These are phyloP conservation scores for Quadriops clusia DNA, from an alignment of 2,888 invertebrate genomes.

Conservation along the genomic window DNA sequence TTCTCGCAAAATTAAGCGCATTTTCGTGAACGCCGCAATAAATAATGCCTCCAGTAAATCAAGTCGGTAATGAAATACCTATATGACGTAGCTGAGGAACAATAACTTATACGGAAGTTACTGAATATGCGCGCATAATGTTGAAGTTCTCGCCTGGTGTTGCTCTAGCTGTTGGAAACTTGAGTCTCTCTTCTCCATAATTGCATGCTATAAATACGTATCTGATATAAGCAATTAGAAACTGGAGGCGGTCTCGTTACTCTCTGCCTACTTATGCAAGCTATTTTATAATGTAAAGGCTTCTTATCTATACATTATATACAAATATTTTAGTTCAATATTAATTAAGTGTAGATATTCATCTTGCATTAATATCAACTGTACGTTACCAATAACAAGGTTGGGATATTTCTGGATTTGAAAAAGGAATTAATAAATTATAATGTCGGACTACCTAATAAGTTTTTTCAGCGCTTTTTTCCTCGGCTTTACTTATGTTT, in stretches of 20 bases:
- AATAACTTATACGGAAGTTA: slow-evolving; percentile 20
- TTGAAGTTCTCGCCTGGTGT: slow-evolving; percentile 12
- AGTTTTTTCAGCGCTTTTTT: too few relatives aligned
- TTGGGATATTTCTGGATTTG: too few relatives aligned
- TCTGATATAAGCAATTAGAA: slow-evolving; percentile 36
- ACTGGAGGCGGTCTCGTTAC: slow-evolving; percentile 9
- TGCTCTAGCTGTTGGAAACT: slow-evolving; percentile 23
- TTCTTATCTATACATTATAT: too few relatives aligned
- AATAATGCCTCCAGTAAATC: slow-evolving; percentile 34
- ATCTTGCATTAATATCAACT: too few relatives aligned
- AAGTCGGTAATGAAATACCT: slow-evolving; percentile 37
- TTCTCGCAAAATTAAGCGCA: slow-evolving; percentile 11
- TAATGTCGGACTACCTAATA: too few relatives aligned
- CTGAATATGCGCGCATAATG: slow-evolving; percentile 16
- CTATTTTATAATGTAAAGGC: too few relatives aligned
- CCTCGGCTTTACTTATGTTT: too few relatives aligned
- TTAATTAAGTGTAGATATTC: too few relatives aligned
- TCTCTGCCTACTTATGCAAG: too few relatives aligned
- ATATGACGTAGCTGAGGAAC: slow-evolving; percentile 24
- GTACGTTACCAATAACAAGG: too few relatives aligned
- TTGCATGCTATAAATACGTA: slow-evolving; percentile 36
- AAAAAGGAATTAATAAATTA: too few relatives aligned
- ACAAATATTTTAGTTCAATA: too few relatives aligned
- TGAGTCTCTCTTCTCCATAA: slow-evolving; percentile 25
- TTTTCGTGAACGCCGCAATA: slow-evolving; percentile 26